Conservation (phyloP, 1,140 invertebrate genomes). For the Pemphigus obesinymphae region DNA sequence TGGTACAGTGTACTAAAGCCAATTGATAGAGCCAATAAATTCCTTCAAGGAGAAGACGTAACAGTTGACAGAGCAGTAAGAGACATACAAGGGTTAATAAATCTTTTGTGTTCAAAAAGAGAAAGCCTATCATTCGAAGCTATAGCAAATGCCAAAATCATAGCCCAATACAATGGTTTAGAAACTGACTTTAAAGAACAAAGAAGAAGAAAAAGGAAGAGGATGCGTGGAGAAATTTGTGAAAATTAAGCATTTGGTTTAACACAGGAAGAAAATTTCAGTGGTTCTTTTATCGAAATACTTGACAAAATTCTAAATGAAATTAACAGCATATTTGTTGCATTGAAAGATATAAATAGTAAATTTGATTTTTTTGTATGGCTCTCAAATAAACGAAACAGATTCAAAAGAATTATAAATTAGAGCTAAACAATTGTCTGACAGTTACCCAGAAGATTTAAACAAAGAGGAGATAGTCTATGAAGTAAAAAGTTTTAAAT, state of each 20-base stretch:
- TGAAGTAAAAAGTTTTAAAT: background rate
- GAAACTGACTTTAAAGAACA: background rate
- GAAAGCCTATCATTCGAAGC: background rate
- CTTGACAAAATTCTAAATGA: background rate
- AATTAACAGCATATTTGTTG: background rate
- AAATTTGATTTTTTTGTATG: background rate
- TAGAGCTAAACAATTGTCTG: background rate
- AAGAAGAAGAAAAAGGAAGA: background rate
- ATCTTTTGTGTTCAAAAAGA: background rate
- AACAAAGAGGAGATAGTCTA: background rate
- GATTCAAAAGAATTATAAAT: background rate
- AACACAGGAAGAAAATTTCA: background rate
- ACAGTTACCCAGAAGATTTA: background rate
- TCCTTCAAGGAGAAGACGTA: background rate
- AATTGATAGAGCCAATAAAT: too few species aligned
- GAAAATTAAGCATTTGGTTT: background rate
- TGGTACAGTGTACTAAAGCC: too few species aligned
- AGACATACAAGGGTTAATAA: background rate
- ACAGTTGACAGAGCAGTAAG: background rate
- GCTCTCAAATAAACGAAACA: background rate
- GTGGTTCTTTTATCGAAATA: background rate
- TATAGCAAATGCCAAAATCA: background rate
- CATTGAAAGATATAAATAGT: too few species aligned
- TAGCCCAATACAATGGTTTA: background rate
- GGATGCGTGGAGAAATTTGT: background rate